Conservation (phyloP, 2,888 invertebrate genomes). For the Ectemnius lituratus region DNA sequence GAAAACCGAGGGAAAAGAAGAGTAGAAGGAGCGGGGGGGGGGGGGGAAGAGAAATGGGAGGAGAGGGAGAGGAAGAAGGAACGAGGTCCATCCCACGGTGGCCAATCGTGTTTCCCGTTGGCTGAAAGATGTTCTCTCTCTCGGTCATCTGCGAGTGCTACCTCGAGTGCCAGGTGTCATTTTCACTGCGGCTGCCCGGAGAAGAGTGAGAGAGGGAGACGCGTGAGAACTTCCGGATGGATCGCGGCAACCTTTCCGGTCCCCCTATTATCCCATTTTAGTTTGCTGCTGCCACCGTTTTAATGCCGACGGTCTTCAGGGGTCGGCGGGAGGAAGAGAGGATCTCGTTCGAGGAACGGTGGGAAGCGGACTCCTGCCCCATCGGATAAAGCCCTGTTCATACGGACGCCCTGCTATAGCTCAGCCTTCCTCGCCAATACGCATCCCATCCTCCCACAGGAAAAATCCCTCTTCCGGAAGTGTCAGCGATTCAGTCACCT, state of each 20-base stretch:
- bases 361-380: constrained; percentile 1
- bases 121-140: neutral
- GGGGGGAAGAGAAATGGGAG: no score
- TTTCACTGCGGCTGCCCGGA: constrained; percentile 75
- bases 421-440: no score
- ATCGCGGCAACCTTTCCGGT: constrained; percentile 74
- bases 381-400: constrained; percentile 4
- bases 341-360: neutral
- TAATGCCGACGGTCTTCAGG: constrained; percentile 29
- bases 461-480: neutral
- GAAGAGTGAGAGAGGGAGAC: constrained; percentile 77
- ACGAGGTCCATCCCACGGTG: no score
- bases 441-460: neutral
- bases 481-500: no score
- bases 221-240: constrained; percentile 78
- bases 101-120: no score
- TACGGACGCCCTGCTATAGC: neutral
- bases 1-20: no score
- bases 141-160: constrained; percentile 11
- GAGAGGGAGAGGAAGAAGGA: no score
- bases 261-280: constrained; percentile 75
- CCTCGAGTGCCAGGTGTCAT: constrained; percentile 76
- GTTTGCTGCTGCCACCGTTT: constrained; percentile 65
- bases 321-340: constrained; percentile 28
- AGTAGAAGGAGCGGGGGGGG: no score